Base-by-base conservation (phyloP, 37 sponge, comb jelly and placozoan genomes). In the Crambe crambe region DNA sequence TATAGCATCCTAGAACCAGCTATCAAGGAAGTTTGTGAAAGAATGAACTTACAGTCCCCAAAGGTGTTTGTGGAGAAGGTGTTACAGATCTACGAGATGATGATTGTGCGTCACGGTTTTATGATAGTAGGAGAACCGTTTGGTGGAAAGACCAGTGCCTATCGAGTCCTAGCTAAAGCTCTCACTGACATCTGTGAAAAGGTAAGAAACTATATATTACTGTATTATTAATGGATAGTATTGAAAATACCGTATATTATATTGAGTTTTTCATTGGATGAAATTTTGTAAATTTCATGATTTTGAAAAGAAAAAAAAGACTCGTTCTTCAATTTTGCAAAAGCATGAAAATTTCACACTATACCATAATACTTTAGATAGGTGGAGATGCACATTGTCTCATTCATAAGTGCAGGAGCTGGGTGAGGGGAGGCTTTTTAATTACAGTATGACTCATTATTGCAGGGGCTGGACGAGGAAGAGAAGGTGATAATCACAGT, bases 41-140 rank as follows among this genome's bases (percentile, higher is more conserved):
- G 77, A 61, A 86, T 93, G 88, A 96, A 96, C 79, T 77, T 98
- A 0, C 99, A 98, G 75, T 72, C 89, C 37, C 91, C 96, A 69
- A 87, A 89, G 20, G 80, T 89, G 40, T 98, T 96, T 70, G 74
- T 83, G 57, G 87, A 86, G 22, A 97, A 97, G 87, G 89, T 77
- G 26, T 44, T 78, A 54, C 86, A 96, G 92, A 87, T 98, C 23
- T 98, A 98, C 60, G 99, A 98, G 89, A 98, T 98, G 99, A 98
- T 98, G 96, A 91, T 96, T 76, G 99, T 98, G 0, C 87, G 99
- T 32, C 99, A 98, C 68, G 99, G 99, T 8, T 98, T 98, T 58
- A 98, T 98, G 99, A 94, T 98, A 31, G 99, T 98, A 20, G 99
- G 99, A 30, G 99, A 98, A 74, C 97, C 99, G 0, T 98, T 98